These are phyloP conservation scores for Cuculus canorus DNA, from an alignment of 2,797 vertebrate species.

Conservation along the genomic window DNA sequence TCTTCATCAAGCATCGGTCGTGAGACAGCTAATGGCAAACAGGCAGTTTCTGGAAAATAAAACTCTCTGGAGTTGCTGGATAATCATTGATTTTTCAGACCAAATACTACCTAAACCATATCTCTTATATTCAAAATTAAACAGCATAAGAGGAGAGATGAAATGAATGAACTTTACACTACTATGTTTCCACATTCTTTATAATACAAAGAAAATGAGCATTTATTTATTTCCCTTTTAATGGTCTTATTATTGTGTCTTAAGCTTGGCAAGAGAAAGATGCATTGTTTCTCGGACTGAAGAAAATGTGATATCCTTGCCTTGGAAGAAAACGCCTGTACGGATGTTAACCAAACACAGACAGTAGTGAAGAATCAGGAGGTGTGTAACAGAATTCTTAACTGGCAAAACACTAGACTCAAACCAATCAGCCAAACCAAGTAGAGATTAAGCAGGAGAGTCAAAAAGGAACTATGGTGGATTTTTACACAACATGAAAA, in stretches of 20 bases:
- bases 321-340: background rate
- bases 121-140: background rate
- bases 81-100: conserved; percentile 1
- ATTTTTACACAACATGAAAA: background rate
- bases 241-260: background rate
- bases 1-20: conserved; percentile 39
- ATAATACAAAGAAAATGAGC: background rate
- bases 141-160: background rate
- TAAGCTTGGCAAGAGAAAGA: background rate
- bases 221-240: conserved; percentile 16
- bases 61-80: background rate
- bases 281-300: background rate
- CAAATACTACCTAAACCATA: background rate
- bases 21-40: conserved; percentile 9
- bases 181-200: background rate
- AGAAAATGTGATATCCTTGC: conserved; percentile 18
- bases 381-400: background rate
- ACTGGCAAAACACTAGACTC: background rate
- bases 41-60: conserved; percentile 13
- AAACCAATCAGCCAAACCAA: conserved; percentile 17
- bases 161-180: background rate
- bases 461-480: background rate
- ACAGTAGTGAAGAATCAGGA: conserved; percentile 24
- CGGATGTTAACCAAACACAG: background rate
- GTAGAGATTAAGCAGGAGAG: background rate